Percentiles rank a stretch among this genome's conserved stretches.
Conservation (phyloP, 64 coral and sea anemone species). For the Astreopora myriophthalma region DNA sequence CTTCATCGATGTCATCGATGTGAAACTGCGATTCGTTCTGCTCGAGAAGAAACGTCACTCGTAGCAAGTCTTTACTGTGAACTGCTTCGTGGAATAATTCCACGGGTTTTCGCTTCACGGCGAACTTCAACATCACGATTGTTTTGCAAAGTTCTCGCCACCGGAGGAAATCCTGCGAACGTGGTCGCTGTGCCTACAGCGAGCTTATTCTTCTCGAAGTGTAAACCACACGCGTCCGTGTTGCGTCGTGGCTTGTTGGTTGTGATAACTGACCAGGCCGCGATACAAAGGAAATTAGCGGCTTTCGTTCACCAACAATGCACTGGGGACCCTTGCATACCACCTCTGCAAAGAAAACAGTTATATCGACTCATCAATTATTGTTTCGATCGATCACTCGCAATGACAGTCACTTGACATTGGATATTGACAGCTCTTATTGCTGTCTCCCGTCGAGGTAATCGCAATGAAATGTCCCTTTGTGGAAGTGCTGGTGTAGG, state of each 20-base stretch:
- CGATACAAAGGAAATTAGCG: neutral
- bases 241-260: neutral
- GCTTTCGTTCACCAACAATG: constrained; percentile 33
- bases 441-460: constrained; percentile 19
- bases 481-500: neutral
- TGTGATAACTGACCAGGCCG: neutral
- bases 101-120: constrained; percentile 69
- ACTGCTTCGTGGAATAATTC: constrained; percentile 90
- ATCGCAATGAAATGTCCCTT: neutral
- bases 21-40: constrained; percentile 82
- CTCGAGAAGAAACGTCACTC: constrained; percentile 71
- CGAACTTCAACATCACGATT: constrained; percentile 85
- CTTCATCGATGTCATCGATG: constrained; percentile 85
- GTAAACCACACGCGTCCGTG: constrained; percentile 12
- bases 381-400: constrained; percentile 16
- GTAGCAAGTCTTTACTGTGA: constrained; percentile 42
- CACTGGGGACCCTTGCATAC: neutral
- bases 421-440: neutral
- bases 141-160: neutral
- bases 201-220: neutral
- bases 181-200: neutral
- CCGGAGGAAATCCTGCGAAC: neutral
- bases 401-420: constrained; percentile 29
- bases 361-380: constrained; percentile 14
- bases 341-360: constrained; percentile 3